Evolutionary conservation across 2,888 invertebrate genomes (phyloP).

Genomic region (Eubasilissa splendida): DNA sequence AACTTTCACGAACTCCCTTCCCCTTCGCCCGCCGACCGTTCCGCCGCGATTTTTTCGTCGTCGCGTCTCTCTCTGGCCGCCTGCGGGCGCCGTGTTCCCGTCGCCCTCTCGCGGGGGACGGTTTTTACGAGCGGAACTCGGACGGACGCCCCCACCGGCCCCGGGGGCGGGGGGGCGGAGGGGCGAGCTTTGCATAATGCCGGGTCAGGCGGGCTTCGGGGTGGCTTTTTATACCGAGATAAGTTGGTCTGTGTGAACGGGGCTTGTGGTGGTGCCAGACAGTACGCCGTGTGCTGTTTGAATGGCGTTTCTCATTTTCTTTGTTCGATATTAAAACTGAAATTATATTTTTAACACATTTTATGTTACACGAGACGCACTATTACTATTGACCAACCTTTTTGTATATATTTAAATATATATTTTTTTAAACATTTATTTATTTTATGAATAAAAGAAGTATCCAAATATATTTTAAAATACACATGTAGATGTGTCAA

Average conservation of each 20-base stretch:
- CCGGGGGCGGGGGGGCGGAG: constrained; percentile 34
- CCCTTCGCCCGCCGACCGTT: constrained; percentile 36
- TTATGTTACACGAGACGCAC: too few species aligned
- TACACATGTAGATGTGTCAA: too few species aligned
- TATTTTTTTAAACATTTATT: too few species aligned
- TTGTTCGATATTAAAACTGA: constrained; percentile 10
- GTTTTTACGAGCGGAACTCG: constrained; percentile 58
- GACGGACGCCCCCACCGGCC: constrained; percentile 41
- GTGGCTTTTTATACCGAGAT: constrained; percentile 55
- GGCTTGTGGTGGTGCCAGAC: constrained; percentile 33
- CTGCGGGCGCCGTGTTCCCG: constrained; percentile 11
- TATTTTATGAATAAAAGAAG: too few species aligned
- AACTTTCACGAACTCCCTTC: constrained; percentile 38
- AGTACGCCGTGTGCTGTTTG: constrained; percentile 25
- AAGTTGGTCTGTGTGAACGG: constrained; percentile 41
- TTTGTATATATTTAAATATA: too few species aligned
- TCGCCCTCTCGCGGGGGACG: constrained; percentile 42
- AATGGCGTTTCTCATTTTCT: constrained; percentile 39
- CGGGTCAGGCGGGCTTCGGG: constrained; percentile 56
- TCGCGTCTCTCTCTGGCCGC: constrained; percentile 35
- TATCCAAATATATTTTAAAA: too few species aligned
- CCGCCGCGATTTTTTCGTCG: constrained; percentile 42
- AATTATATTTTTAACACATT: too few species aligned
- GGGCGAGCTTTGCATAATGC: constrained; percentile 58
- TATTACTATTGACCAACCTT: too few species aligned